A percentile compares a stretch with the other conserved stretches of the same genome.
Conservation (phyloP, 30 jellyfish, hydroid and myxozoan species). For the Turritopsis rubra region DNA sequence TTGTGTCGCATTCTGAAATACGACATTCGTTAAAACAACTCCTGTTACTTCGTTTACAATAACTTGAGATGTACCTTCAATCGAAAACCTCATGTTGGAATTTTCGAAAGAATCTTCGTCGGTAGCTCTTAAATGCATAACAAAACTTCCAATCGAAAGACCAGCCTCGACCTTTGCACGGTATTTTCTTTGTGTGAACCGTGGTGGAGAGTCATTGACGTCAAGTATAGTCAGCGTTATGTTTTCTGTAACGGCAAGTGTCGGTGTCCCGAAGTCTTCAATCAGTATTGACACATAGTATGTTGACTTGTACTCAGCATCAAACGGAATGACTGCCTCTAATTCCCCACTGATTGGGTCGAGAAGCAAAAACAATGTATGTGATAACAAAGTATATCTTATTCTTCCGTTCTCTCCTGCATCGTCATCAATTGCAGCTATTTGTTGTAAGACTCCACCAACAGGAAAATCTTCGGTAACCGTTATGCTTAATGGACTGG, state of each 20-base stretch:
- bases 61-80: not conserved
- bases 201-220: constrained; percentile 28
- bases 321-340: not conserved
- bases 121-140: not conserved
- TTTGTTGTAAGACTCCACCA: not conserved
- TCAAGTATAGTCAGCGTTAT: not conserved
- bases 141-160: constrained; percentile 6
- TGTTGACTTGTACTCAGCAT: not conserved
- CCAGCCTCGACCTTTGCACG: not conserved
- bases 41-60: not conserved
- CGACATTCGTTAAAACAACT: not conserved
- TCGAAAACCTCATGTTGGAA: not conserved
- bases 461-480: not conserved
- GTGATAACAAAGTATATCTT: not conserved
- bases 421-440: constrained; percentile 16
- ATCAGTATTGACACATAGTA: not conserved
- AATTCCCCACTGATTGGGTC: not conserved
- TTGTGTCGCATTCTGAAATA: not conserved
- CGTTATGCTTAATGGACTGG: not conserved
- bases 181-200: not conserved
- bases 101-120: constrained; percentile 2
- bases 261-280: not conserved
- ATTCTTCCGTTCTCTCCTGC: constrained; percentile 9
- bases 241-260: not conserved
- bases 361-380: not conserved